These are phyloP conservation scores for Trachelus tabidus DNA, from an alignment of 2,888 invertebrate genomes.

Conservation along the genomic window DNA sequence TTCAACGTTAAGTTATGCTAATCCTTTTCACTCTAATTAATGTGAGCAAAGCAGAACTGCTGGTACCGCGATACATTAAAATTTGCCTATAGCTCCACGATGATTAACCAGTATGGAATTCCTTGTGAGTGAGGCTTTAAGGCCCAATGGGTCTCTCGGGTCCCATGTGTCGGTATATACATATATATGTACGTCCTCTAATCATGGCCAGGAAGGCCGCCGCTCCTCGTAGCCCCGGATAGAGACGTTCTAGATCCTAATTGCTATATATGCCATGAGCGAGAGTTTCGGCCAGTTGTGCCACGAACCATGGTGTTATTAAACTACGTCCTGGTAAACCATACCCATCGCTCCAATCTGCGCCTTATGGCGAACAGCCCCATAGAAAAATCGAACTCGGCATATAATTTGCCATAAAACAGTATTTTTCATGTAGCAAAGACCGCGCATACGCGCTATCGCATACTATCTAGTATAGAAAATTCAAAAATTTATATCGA, in stretches of 20 bases:
- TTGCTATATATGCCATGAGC: constrained; percentile 49
- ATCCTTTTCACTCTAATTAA: neutral
- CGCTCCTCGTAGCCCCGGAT: constrained; percentile 40
- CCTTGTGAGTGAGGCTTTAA: constrained; percentile 38
- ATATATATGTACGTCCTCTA: constrained; percentile 46
- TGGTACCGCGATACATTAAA: neutral
- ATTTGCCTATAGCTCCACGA: neutral
- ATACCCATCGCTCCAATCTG: neutral
- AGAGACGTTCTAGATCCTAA: constrained; percentile 57
- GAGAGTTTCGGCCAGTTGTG: constrained; percentile 42
- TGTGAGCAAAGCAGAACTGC: neutral
- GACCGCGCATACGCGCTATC: neutral
- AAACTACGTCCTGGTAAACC: constrained; percentile 26
- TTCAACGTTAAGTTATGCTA: neutral
- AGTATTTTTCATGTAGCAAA: neutral
- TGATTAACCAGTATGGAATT: neutral
- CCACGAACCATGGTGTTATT: constrained; percentile 43
- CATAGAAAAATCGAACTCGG: neutral
- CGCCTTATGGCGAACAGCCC: constrained; percentile 17
- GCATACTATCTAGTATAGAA: neutral
- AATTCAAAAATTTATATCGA: neutral
- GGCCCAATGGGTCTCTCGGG: constrained; percentile 24
- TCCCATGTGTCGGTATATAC: constrained; percentile 29
- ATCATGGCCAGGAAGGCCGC: constrained; percentile 57
- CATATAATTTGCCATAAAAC: neutral